phyloP scores from a whole-genome alignment of 2,888 invertebrate species.

The Lycocerus yunnanus region DNA sequence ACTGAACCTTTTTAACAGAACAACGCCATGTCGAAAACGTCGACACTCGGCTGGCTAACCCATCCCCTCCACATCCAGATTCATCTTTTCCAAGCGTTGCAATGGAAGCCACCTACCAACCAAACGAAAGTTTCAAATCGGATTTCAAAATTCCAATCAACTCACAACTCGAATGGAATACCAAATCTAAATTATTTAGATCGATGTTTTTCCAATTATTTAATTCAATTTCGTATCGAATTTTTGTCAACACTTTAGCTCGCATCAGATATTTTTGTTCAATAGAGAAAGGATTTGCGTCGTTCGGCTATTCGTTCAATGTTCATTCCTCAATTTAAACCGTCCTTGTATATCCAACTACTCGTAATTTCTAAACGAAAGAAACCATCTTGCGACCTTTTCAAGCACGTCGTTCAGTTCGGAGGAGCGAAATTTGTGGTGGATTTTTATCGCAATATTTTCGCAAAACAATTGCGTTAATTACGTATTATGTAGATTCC shows the following conservation, averaged over 20 bases:
- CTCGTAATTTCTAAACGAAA: background rate
- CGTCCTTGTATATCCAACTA: background rate
- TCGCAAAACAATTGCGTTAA: no score
- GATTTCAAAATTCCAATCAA: background rate
- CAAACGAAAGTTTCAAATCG: background rate
- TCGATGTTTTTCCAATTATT: background rate
- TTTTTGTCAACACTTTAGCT: no score
- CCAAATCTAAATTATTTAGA: background rate
- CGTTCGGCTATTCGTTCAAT: background rate
- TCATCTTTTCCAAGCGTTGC: constrained; percentile 21
- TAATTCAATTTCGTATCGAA: background rate
- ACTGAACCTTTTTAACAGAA: constrained; percentile 14
- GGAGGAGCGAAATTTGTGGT: background rate
- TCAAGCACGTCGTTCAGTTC: background rate
- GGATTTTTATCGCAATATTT: background rate
- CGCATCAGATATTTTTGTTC: background rate
- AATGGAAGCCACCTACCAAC: constrained; percentile 16
- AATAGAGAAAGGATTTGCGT: background rate
- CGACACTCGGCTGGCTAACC: constrained; percentile 5
- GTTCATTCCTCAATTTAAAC: background rate
- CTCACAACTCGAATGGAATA: background rate
- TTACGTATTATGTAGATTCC: background rate
- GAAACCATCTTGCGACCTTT: background rate
- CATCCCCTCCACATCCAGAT: constrained; percentile 23
- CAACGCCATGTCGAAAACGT: constrained; percentile 27